These are phyloP conservation scores for Wasmannia auropunctata DNA, from an alignment of 1,140 invertebrate genomes.

Conservation along the genomic window DNA sequence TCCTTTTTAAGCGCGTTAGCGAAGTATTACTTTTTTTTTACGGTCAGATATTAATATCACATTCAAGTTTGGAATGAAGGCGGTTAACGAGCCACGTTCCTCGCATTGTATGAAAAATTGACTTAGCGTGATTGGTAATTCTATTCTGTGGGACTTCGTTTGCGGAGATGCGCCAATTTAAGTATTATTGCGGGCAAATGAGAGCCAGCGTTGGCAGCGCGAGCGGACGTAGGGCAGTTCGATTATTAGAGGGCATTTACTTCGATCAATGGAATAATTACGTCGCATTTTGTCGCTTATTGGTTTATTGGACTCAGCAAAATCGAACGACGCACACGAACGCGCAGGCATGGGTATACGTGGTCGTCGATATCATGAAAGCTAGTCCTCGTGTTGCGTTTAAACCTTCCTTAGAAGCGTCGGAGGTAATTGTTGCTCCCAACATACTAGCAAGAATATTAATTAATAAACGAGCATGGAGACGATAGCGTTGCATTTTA, in stretches of 20 bases:
- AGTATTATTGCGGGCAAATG: slow-evolving; percentile 42
- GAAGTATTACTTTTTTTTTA: neutral
- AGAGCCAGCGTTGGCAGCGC: neutral
- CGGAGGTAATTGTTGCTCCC: neutral
- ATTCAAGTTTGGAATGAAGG: slow-evolving; percentile 1
- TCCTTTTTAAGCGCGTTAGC: neutral
- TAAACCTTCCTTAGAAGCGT: neutral
- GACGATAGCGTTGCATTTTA: neutral
- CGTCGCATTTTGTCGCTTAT: slow-evolving; percentile 24
- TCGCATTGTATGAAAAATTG: slow-evolving; percentile 29
- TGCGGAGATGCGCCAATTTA: slow-evolving; percentile 38
- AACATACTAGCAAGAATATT: neutral
- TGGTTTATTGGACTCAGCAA: neutral
- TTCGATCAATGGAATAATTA: slow-evolving; percentile 41
- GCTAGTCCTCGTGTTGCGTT: neutral
- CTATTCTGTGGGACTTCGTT: slow-evolving; percentile 45
- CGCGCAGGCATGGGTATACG: neutral
- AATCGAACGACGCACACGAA: slow-evolving; percentile 1
- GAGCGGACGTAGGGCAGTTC: slow-evolving; percentile 37
- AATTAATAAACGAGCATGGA: neutral
- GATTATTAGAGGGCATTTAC: slow-evolving; percentile 45
- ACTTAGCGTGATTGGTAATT: slow-evolving; percentile 47
- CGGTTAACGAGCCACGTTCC: slow-evolving; percentile 14
- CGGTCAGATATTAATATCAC: neutral
- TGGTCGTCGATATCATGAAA: neutral